Conservation (phyloP, 2,797 vertebrate species). For the Streptopelia turtur region DNA sequence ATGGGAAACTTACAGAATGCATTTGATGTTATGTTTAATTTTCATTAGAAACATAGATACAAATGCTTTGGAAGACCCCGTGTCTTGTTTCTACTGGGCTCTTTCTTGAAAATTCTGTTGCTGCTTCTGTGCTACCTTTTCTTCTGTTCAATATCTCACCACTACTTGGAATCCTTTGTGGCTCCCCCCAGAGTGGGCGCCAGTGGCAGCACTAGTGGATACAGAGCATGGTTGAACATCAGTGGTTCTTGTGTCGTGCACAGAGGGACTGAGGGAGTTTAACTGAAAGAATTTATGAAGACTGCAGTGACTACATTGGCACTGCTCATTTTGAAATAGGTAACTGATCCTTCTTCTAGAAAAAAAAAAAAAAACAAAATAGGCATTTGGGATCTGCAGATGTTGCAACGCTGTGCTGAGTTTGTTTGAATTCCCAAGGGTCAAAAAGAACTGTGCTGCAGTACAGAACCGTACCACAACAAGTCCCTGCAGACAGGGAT, state of each 20-base stretch:
- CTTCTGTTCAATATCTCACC: neutral
- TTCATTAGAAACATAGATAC: neutral
- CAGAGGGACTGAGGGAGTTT: neutral
- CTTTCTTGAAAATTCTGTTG: neutral
- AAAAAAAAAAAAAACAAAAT: neutral
- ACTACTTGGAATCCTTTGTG: neutral
- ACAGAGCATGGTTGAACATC: no score
- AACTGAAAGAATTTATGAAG: neutral
- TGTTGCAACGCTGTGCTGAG: neutral
- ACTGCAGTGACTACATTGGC: rapidly evolving
- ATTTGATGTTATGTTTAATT: neutral
- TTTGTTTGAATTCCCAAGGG: neutral
- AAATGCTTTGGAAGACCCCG: neutral
- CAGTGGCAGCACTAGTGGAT: neutral
- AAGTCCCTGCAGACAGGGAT: neutral
- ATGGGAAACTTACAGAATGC: neutral
- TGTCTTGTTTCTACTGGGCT: neutral
- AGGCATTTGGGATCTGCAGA: neutral
- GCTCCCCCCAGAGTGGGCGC: neutral
- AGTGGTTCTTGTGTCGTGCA: neutral
- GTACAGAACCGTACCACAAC: neutral
- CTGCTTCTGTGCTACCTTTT: neutral
- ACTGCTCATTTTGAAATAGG: neutral
- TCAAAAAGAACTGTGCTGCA: neutral
- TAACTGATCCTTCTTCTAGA: neutral